Evolutionary conservation across 1,140 invertebrate species (phyloP), one percentile per base, ranked within the genome.

Genomic region (Hylyphantes graminicola): DNA sequence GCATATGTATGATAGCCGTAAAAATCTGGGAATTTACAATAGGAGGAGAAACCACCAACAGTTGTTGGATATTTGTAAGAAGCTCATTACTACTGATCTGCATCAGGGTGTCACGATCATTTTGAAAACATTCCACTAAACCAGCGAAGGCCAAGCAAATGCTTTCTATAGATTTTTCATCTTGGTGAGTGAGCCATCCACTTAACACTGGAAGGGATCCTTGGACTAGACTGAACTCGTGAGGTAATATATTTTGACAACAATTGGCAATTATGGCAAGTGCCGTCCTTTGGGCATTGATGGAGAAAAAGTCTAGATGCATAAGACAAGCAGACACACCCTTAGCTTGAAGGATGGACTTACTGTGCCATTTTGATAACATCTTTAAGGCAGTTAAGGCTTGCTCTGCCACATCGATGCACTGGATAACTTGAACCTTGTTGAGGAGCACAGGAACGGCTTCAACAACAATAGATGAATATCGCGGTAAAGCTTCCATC

Each of bases 321-420:
- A 95, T 98, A 68, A 99, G 92, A 89, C 97, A 99, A 6, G 97
- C 96, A 15, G 95, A 94, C 2, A 99, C 96, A 17, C 97, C 97
- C 87, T 95, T 93, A 67, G 97, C 96, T 90, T 98, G 96, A 85
- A 99, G 90, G 86, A 99, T 98, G 53, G 96, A 93, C 91, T 99
- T 99, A 87, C 96, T 96, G 91, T 99, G 97, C 86, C 97, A 91
- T 15, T 96, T 92, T 0, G 97, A 99, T 51, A 99, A 91, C 94
- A 98, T 98, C 89, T 98, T 97, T 17, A 99, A 91, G 2, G 97
- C 98, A 9, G 97, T 98, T 63, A 99, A 91, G 87, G 95, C 96
- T 90, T 99, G 97, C 90, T 99, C 98, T 17, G 97, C 97, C 6
- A 99, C 97, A 91, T 99, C 98, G 96, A 99, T 99, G 89, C 97